Evolutionary conservation across 2,113 vertebrate genomes (phyloP).

Genomic region (Rousettus leschenaultii): DNA sequence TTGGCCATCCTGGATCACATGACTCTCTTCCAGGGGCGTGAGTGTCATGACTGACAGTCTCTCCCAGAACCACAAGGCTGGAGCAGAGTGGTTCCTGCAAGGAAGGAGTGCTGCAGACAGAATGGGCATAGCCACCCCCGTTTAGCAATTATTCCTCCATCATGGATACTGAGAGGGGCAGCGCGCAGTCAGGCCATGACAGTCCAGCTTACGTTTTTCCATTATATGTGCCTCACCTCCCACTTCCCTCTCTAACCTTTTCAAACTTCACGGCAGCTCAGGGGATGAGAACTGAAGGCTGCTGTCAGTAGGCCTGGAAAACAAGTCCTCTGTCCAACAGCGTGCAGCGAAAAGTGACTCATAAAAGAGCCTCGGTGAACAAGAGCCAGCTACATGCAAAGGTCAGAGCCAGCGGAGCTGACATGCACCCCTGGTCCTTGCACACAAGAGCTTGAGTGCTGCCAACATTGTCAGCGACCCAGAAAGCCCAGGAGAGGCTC

Average conservation of each 20-base stretch:
- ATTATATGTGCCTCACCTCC: not conserved
- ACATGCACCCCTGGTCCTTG: fast-evolving
- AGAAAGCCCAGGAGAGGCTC: not conserved
- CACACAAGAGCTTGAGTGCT: not conserved
- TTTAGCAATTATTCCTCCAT: no score
- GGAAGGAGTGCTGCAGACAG: not conserved
- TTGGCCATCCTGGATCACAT: not conserved
- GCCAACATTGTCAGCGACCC: fast-evolving
- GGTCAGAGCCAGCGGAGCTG: not conserved
- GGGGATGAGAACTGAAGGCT: not conserved
- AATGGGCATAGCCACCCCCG: not conserved
- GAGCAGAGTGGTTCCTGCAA: not conserved
- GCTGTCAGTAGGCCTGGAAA: not conserved
- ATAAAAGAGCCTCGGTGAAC: fast-evolving
- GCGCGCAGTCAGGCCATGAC: not conserved
- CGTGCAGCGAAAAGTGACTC: fast-evolving
- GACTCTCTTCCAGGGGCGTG: not conserved
- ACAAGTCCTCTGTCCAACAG: not conserved
- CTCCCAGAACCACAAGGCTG: not conserved
- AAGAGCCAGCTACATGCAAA: not conserved
- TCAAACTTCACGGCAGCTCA: not conserved
- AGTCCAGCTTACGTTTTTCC: not conserved
- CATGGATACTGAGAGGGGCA: not conserved
- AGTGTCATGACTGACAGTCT: not conserved
- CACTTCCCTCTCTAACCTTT: not conserved